phyloP scores from a whole-genome alignment of 37 sponge, comb jelly and placozoan species.

The Ephydatia muelleri region DNA sequence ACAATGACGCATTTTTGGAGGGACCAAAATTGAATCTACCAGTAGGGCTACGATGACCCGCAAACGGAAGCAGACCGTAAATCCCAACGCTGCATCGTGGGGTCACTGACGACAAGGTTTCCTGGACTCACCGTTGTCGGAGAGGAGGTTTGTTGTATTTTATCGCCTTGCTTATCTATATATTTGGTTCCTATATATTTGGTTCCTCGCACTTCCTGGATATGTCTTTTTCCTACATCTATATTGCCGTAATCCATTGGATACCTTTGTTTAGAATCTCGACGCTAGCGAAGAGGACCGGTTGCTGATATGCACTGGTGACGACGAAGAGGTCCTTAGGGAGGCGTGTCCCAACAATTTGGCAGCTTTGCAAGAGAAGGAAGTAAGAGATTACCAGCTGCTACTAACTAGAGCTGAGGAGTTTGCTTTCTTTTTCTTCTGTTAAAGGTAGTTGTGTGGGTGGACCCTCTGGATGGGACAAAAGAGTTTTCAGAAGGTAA shows the following conservation, averaged over 20 bases:
- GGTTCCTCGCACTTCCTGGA: too few relatives aligned
- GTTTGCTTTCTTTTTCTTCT: not conserved
- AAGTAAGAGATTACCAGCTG: slow-evolving; percentile 19
- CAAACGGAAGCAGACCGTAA: slow-evolving; percentile 94
- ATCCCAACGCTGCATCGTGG: slow-evolving; percentile 84
- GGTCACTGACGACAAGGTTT: slow-evolving; percentile 65
- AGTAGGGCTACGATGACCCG: slow-evolving; percentile 85
- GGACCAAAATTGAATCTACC: not conserved
- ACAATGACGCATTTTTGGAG: not conserved
- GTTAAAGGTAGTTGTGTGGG: slow-evolving; percentile 85
- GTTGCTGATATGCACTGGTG: slow-evolving; percentile 6
- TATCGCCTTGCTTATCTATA: not conserved
- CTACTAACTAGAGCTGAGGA: not conserved
- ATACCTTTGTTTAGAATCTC: slow-evolving; percentile 8
- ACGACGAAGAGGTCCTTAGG: slow-evolving; percentile 61
- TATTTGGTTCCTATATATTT: too few relatives aligned
- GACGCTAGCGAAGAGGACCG: slow-evolving; percentile 48
- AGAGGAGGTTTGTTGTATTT: slow-evolving; percentile 69
- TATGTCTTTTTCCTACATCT: not conserved
- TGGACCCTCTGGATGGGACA: slow-evolving; percentile 99
- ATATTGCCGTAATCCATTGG: not conserved
- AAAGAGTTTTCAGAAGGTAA: slow-evolving; percentile 90
- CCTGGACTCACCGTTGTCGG: slow-evolving; percentile 77
- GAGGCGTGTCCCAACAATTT: slow-evolving; percentile 69
- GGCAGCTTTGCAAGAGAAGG: slow-evolving; percentile 42